Evolutionary conservation across 2,888 invertebrate genomes (phyloP).

Genomic region (Halocaridina rubra): DNA sequence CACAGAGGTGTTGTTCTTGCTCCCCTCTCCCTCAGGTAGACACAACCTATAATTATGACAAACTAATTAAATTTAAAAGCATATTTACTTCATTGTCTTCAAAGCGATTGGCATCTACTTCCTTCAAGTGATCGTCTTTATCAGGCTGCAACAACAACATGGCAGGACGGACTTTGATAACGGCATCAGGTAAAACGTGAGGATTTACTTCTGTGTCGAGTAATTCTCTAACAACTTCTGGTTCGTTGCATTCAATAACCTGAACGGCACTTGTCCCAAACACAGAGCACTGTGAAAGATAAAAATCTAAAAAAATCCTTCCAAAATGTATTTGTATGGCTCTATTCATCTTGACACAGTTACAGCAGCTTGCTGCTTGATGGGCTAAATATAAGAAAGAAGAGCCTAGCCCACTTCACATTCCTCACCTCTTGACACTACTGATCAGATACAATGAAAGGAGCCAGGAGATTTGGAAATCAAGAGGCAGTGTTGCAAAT

Average conservation of each 20-base stretch:
- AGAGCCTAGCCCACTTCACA: too few relatives aligned
- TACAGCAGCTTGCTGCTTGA: too few relatives aligned
- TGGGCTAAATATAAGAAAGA: too few relatives aligned
- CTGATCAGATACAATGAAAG: too few relatives aligned
- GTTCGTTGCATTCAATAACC: constrained; percentile 71
- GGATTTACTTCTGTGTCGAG: constrained; percentile 5
- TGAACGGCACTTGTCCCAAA: constrained; percentile 82
- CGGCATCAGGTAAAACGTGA: neutral
- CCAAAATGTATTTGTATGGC: too few relatives aligned
- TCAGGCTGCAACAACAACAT: constrained; percentile 47
- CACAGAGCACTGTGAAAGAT: constrained; percentile 78
- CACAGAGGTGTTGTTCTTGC: neutral
- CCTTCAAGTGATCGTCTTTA: constrained; percentile 37
- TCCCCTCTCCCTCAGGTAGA: neutral
- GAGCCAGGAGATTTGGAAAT: too few relatives aligned
- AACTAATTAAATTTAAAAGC: neutral
- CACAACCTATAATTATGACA: too few relatives aligned
- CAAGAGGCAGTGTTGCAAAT: too few relatives aligned
- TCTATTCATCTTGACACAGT: too few relatives aligned
- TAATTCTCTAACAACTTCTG: neutral
- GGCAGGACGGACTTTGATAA: constrained; percentile 45
- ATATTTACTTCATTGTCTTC: constrained; percentile 57
- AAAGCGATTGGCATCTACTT: constrained; percentile 53
- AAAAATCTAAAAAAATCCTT: too few relatives aligned
- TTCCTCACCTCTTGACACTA: too few relatives aligned